These are phyloP conservation scores for Ichneumon xanthorius DNA, from an alignment of 2,888 invertebrate species.

Conservation along the genomic window DNA sequence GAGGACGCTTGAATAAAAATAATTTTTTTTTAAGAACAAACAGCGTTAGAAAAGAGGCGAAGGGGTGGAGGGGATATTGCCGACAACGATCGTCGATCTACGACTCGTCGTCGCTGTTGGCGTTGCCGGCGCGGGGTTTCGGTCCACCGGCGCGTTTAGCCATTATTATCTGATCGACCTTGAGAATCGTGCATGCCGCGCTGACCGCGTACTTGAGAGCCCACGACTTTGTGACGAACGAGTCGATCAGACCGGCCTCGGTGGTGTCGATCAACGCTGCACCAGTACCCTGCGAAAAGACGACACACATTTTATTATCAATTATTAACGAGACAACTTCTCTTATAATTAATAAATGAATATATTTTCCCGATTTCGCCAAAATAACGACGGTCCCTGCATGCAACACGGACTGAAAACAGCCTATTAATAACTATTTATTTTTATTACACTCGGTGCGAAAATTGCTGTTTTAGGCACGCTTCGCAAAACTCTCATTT, in stretches of 20 bases:
- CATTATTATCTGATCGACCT: slow-evolving; percentile 99
- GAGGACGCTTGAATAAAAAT: slow-evolving; percentile 25
- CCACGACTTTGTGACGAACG: slow-evolving; percentile 95
- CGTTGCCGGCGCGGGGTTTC: slow-evolving; percentile 90
- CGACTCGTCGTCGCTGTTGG: slow-evolving; percentile 90
- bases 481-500: no score
- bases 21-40: slow-evolving; percentile 35
- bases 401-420: no score
- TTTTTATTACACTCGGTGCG: no score
- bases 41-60: slow-evolving; percentile 39
- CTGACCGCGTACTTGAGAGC: slow-evolving; percentile 97
- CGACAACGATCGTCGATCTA: slow-evolving; percentile 33
- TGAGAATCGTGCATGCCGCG: slow-evolving; percentile 96
- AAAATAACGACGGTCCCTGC: not conserved
- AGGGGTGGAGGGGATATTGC: slow-evolving; percentile 2
- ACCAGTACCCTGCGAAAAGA: slow-evolving; percentile 86
- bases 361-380: no score
- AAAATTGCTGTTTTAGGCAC: no score
- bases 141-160: slow-evolving; percentile 98
- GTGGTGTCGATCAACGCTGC: slow-evolving; percentile 91
- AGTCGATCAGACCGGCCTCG: slow-evolving; percentile 92
- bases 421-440: no score
- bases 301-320: slow-evolving; percentile 5
- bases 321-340: not conserved
- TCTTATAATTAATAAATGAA: not conserved